Evolutionary conservation across 2,888 invertebrate genomes (phyloP), one percentile per base, ranked within the genome.

Genomic region (Brachyptera putata): DNA sequence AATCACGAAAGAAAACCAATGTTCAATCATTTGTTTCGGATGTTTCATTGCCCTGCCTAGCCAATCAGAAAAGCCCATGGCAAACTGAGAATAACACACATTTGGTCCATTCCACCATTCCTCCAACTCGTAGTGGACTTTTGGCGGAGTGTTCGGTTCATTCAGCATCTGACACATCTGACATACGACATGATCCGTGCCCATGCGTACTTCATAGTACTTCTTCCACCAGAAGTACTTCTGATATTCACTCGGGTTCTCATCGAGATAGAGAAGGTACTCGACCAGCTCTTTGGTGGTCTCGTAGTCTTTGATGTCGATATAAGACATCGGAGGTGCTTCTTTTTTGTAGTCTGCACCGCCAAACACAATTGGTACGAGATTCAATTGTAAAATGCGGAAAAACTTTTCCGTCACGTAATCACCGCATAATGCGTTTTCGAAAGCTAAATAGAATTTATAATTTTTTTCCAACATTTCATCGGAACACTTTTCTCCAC

Each of bases 221-320:
- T 21, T 16, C 21, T 46, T 46, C 46, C 46, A 46, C 46, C 46
- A 46, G 24, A 46, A 46, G 46, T 46, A 21, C 7, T 21, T 16
- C 41, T 21, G 18, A 41, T 41, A 41, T 2, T 16, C 41, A 16
- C 21, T 21, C 5, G 41, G 16, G 14, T 41, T 21, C 5, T 16
- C 41, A 41, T 41, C 41, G 11, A 41, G 41, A 18, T 41, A 1
- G 3, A 41, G 2, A 21, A 41, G 11, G 18, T 41, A 21, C 18
- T 41, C 41, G 18, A n/a, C n/a, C n/a, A n/a, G n/a, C n/a, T n/a
- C n/a, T n/a, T n/a, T n/a, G n/a, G n/a, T n/a, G n/a, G n/a, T n/a
- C n/a, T n/a, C n/a, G n/a, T n/a, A 41, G 18, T 41, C 41, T 16
- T 16, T 9, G 2, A 21, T 21, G 41, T 41, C 21, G 21, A 41